Conservation (phyloP, 2,888 invertebrate species). For the Pantelozetes paolii region DNA sequence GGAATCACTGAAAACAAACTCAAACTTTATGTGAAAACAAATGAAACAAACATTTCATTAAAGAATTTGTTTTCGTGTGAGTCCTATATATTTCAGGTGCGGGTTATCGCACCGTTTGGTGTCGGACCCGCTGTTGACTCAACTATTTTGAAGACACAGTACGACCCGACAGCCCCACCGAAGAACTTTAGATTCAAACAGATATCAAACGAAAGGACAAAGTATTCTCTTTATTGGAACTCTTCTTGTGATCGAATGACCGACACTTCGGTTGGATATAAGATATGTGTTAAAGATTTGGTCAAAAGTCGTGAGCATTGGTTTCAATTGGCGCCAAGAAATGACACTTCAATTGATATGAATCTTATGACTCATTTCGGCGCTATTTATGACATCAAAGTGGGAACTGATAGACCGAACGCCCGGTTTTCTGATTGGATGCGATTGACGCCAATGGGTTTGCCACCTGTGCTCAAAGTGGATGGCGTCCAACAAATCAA, state of each 20-base stretch:
- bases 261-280: constrained; percentile 59
- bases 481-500: constrained; percentile 60
- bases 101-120: constrained; percentile 63
- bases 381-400: constrained; percentile 57
- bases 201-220: constrained; percentile 48
- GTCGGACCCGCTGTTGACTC: constrained; percentile 60
- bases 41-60: constrained; percentile 59
- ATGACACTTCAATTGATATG: constrained; percentile 13
- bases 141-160: constrained; percentile 60
- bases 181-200: constrained; percentile 61
- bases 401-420: constrained; percentile 54
- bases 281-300: constrained; percentile 56
- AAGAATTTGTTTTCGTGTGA: constrained; percentile 67
- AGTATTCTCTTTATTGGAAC: constrained; percentile 65
- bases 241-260: constrained; percentile 61
- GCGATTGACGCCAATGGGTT: constrained; percentile 58
- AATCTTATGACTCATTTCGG: constrained; percentile 55
- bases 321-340: constrained; percentile 21
- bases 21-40: constrained; percentile 52
- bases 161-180: constrained; percentile 64
- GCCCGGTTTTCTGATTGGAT: constrained; percentile 57
- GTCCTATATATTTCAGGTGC: constrained; percentile 67
- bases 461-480: constrained; percentile 64
- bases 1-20: constrained; percentile 23
- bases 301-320: constrained; percentile 24